These are phyloP conservation scores for Nomada fabriciana DNA, from an alignment of 2,888 invertebrate species.

Conservation along the genomic window DNA sequence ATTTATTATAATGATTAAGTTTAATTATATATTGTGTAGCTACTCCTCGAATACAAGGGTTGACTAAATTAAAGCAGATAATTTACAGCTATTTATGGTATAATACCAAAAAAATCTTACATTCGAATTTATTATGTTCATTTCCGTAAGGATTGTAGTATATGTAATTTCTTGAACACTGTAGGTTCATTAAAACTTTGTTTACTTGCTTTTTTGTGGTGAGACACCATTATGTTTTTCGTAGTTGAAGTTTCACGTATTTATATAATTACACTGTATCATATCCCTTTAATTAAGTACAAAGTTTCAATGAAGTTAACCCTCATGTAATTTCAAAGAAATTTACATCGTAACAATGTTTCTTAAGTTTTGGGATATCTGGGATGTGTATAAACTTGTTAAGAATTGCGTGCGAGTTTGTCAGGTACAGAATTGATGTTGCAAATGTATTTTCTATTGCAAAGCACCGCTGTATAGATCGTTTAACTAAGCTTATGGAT, in stretches of 20 bases:
- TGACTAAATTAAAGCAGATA: slow-evolving; percentile 30
- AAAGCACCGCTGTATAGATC: slow-evolving; percentile 36
- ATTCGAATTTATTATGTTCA: slow-evolving; percentile 39
- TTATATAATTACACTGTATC: slow-evolving; percentile 17
- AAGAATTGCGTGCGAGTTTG: slow-evolving; percentile 13
- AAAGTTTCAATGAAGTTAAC: slow-evolving; percentile 47
- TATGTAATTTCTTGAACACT: slow-evolving; percentile 30
- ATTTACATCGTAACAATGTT: slow-evolving; percentile 29
- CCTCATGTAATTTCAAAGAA: slow-evolving; percentile 35
- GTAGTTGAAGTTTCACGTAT: slow-evolving; percentile 16
- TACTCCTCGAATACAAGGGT: slow-evolving; percentile 37
- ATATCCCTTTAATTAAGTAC: slow-evolving; percentile 30
- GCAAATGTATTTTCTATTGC: slow-evolving; percentile 47
- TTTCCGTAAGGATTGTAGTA: slow-evolving; percentile 34
- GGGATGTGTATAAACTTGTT: slow-evolving; percentile 29
- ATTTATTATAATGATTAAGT: slow-evolving; percentile 38
- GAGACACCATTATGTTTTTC: slow-evolving; percentile 11
- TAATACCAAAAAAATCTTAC: slow-evolving; percentile 42
- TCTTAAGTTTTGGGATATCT: slow-evolving; percentile 2
- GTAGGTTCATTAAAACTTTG: slow-evolving; percentile 46
- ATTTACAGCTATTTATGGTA: slow-evolving; percentile 40
- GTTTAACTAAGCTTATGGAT: slow-evolving; percentile 28
- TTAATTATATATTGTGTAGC: slow-evolving; percentile 21
- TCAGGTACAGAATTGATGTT: slow-evolving; percentile 28
- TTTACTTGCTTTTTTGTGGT: background rate